Conservation (phyloP, 2,113 vertebrate species). For the Eudorcas thomsonii region DNA sequence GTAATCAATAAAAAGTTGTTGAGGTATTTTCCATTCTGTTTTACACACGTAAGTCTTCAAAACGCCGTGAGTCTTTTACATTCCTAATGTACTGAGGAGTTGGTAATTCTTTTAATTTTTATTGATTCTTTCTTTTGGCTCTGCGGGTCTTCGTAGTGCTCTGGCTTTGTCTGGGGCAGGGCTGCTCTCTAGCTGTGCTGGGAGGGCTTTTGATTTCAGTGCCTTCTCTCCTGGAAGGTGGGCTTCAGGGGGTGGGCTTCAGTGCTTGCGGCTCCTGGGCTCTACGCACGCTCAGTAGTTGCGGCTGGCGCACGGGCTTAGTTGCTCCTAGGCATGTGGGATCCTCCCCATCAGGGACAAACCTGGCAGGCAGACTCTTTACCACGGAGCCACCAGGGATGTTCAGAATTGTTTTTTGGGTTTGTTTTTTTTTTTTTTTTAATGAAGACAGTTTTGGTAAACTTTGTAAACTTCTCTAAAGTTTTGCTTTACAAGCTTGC, state of each 20-base stretch:
- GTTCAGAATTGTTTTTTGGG: neutral
- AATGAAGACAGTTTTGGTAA: neutral
- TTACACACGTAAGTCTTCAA: neutral
- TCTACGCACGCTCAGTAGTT: neutral
- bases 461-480: neutral
- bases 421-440: neutral
- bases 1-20: neutral
- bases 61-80: neutral
- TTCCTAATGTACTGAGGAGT: neutral
- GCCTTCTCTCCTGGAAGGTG: neutral
- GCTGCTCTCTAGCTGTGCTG: neutral
- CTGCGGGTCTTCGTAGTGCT: neutral
- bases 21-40: neutral
- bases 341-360: neutral
- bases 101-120: neutral
- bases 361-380: neutral
- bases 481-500: neutral
- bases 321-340: neutral
- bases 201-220: neutral
- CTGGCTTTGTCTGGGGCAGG: neutral
- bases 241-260: neutral
- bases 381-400: neutral
- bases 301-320: accelerated
- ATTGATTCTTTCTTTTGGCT: neutral
- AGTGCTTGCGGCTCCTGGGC: accelerated